Evolutionary conservation across 1,140 invertebrate species (phyloP), one percentile per base, ranked within the genome.

Genomic region (Teleopsis dalmanni): DNA sequence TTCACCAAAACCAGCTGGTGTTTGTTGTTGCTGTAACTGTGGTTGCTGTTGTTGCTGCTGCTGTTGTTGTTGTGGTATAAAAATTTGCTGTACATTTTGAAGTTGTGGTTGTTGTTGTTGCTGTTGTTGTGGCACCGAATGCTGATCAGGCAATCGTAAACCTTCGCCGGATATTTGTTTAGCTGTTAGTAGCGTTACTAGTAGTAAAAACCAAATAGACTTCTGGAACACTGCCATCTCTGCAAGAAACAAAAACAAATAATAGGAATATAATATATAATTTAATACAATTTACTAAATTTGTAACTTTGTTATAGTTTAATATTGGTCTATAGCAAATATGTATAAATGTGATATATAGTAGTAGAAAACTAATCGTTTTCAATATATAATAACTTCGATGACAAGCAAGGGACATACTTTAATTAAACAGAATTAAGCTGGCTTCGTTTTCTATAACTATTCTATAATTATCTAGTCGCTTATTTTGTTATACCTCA

Each of bases 101-200:
- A 49, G 48, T 16, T 34, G 43, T 11, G 25, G 27, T 13, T 33
- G 44, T 2, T 34, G 27, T 19, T 47, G 40, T 26, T 53, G 51
- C n/a, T 49, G 51, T 9, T 44, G 42, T 27, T 51, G 49, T 35
- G 31, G 57, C 40, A 55, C n/a, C 26, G 72, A 72, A 41, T 76
- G 74, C 56, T 79, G 77, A 57, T 79, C 78, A 37, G 76, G 76
- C 21, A 79, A 55, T 13, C 75, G 71, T 47, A 78, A 73, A 27
- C 74, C 75, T 25, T 77, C 76, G 49, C 75, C 73, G 22, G 76
- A 76, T 36, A 63, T n/a, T n/a, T n/a, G n/a, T n/a, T n/a, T n/a
- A n/a, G n/a, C n/a, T n/a, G n/a, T n/a, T n/a, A n/a, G n/a, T 38
- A 23, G 22, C 37, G 37, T 38, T 23, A 23, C 10, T 5, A 38